Conservation (phyloP, 2,888 invertebrate species). For the Odontocolon sp. region DNA sequence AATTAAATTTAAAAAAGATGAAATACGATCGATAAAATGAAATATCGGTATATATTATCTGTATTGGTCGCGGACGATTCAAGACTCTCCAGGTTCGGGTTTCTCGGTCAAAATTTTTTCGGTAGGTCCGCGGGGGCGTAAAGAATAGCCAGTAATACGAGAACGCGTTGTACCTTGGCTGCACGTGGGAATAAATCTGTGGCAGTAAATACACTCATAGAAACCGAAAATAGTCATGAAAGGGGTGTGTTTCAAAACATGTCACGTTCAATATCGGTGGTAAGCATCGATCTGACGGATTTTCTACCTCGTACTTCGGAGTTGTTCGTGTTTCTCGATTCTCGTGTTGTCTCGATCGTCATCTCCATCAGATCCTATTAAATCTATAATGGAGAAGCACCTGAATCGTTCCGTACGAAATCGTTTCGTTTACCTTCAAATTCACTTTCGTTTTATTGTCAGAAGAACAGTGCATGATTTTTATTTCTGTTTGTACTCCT, state of each 20-base stretch:
- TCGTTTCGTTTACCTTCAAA: constrained; percentile 18
- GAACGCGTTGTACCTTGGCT: constrained; percentile 68
- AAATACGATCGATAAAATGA: not conserved
- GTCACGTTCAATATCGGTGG: constrained; percentile 79
- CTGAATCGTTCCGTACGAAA: not conserved
- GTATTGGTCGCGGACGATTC: not conserved
- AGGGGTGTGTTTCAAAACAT: constrained; percentile 80
- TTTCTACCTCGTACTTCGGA: constrained; percentile 6
- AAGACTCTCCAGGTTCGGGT: constrained; percentile 50
- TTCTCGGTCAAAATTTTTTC: constrained; percentile 78
- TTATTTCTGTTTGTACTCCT: constrained; percentile 1
- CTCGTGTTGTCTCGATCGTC: constrained; percentile 15
- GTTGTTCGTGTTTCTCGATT: constrained; percentile 5
- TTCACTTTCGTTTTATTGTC: not conserved
- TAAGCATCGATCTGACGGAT: constrained; percentile 76
- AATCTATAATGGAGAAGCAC: constrained; percentile 26
- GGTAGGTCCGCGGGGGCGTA: constrained; percentile 53
- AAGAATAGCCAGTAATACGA: constrained; percentile 75
- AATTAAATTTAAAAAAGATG: not conserved
- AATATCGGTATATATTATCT: not conserved
- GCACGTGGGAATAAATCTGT: constrained; percentile 78
- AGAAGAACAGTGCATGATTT: not conserved
- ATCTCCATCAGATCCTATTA: constrained; percentile 46
- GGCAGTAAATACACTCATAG: constrained; percentile 75
- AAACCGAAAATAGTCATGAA: constrained; percentile 74